Conservation (phyloP, 2,113 vertebrate genomes). For the Xenopus borealis region DNA sequence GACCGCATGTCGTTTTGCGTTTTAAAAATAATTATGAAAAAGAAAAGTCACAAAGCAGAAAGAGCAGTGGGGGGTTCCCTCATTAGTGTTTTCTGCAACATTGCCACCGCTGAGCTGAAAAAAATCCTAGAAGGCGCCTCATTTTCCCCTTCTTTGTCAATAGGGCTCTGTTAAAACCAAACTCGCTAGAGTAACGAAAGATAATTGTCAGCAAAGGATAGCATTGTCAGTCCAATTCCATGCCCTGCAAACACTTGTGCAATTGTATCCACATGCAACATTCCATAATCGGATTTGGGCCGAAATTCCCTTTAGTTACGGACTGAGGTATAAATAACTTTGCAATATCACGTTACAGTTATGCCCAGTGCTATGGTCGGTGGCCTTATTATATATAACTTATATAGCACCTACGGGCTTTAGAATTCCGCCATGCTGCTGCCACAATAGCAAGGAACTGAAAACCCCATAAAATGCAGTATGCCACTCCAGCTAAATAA, state of each 20-base stretch:
- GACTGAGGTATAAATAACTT: too few relatives aligned
- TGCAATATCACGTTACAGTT: conserved; percentile 6
- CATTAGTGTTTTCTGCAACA: conserved; percentile 79
- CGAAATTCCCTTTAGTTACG: neutral
- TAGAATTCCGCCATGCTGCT: conserved; percentile 1
- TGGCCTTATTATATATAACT: neutral
- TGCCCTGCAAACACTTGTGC: conserved; percentile 55
- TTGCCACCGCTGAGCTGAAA: conserved; percentile 80
- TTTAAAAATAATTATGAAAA: conserved; percentile 86
- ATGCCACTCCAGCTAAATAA: conserved; percentile 23
- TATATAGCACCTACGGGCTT: neutral
- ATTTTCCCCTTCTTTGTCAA: conserved; percentile 65
- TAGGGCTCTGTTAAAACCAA: conserved; percentile 76
- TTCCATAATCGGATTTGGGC: neutral
- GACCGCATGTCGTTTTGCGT: conserved; percentile 81
- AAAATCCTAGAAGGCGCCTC: conserved; percentile 73
- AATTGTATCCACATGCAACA: conserved; percentile 50
- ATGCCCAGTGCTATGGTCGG: conserved; percentile 5
- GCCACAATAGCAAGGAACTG: neutral
- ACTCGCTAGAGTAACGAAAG: conserved; percentile 78
- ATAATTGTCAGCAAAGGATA: conserved; percentile 77
- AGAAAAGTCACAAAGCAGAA: conserved; percentile 84
- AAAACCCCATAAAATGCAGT: conserved; percentile 16
- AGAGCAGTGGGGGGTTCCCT: conserved; percentile 77
- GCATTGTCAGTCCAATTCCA: conserved; percentile 76